Evolutionary conservation across 2,113 vertebrate species (phyloP).

Genomic region (Heloderma charlesbogerti): DNA sequence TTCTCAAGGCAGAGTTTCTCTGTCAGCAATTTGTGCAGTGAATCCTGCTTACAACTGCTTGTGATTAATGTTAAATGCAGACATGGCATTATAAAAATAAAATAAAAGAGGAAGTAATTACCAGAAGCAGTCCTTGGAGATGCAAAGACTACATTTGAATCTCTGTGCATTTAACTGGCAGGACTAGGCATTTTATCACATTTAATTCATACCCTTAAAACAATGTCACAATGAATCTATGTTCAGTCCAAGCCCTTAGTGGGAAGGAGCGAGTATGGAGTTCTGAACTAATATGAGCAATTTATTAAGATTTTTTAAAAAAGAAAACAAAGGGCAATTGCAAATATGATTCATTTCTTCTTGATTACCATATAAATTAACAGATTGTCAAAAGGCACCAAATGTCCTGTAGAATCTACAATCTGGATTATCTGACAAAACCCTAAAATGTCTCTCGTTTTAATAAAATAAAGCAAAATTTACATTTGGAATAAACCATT

Average conservation of each 20-base stretch:
- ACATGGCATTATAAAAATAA: constrained; percentile 41
- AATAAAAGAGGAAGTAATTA: constrained; percentile 44
- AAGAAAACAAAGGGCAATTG: not conserved
- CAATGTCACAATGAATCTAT: constrained; percentile 30
- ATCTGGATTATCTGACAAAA: not conserved
- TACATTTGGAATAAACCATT: not conserved
- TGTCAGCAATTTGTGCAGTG: constrained; percentile 41
- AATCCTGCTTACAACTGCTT: constrained; percentile 34
- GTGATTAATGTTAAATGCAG: constrained; percentile 49
- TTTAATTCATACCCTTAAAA: constrained; percentile 31
- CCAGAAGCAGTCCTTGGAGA: constrained; percentile 38
- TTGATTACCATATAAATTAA: constrained; percentile 7
- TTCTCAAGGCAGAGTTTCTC: constrained; percentile 32
- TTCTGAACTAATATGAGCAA: not conserved
- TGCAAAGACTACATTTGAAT: constrained; percentile 14
- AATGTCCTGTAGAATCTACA: not conserved
- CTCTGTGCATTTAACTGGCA: constrained; percentile 25
- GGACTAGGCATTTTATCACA: constrained; percentile 31
- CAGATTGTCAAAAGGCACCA: constrained; percentile 5
- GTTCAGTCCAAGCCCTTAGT: not conserved
- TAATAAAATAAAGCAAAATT: not conserved
- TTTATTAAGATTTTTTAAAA: not conserved
- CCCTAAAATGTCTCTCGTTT: not conserved
- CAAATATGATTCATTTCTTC: constrained; percentile 22
- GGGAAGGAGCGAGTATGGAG: not conserved